These are phyloP conservation scores for Sebastolobus altivelis DNA, from an alignment of 2,797 vertebrate genomes.

Conservation along the genomic window DNA sequence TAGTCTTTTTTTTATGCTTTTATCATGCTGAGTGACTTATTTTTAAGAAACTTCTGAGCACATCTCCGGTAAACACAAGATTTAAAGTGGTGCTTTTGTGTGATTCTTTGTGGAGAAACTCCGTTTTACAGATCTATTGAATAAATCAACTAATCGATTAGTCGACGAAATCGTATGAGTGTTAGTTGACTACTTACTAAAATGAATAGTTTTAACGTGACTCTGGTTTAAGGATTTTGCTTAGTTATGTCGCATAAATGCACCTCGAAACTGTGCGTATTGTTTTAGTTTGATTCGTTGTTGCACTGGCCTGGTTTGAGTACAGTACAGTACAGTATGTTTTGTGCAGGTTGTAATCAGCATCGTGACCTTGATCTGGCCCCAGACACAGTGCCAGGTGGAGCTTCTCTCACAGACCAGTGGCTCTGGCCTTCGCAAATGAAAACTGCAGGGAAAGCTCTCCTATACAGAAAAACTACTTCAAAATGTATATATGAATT, in stretches of 20 bases:
- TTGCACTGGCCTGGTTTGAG: background rate
- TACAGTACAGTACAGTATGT: slow-evolving; percentile 14
- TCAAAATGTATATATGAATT: background rate
- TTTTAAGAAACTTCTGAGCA: too few species aligned
- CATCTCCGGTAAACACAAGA: too few species aligned
- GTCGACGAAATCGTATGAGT: too few species aligned
- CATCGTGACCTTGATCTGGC: slow-evolving; percentile 14
- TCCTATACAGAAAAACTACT: background rate
- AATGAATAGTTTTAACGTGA: background rate
- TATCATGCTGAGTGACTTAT: too few species aligned
- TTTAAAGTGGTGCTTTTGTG: too few species aligned
- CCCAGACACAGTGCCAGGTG: slow-evolving; percentile 21
- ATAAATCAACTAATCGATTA: too few species aligned
- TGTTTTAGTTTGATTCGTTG: background rate
- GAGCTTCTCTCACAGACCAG: slow-evolving; percentile 40
- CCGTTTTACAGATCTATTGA: too few species aligned
- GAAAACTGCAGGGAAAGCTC: background rate
- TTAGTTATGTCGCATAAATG: accelerated
- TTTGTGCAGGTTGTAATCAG: slow-evolving; percentile 23
- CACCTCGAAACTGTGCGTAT: background rate
- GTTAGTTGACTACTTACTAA: background rate
- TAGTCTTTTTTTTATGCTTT: too few species aligned
- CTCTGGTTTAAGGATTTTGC: background rate
- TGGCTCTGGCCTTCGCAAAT: background rate
- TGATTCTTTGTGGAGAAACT: too few species aligned